Evolutionary conservation across 2,888 invertebrate species (phyloP).

Genomic region (Stenodera caucasica): DNA sequence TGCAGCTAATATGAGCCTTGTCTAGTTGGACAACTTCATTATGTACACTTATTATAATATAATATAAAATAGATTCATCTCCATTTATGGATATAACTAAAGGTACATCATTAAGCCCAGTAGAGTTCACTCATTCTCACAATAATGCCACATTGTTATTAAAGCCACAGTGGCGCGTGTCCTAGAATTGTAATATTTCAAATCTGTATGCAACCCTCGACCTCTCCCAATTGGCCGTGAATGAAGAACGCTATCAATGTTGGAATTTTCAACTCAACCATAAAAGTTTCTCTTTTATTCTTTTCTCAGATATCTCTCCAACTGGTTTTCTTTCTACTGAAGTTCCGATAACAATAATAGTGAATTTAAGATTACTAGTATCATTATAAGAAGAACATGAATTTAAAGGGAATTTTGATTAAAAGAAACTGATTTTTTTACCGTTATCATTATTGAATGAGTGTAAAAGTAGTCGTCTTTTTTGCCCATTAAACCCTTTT

Average conservation of each 20-base stretch:
- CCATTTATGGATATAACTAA: constrained; percentile 20
- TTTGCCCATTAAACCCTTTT: too few species aligned
- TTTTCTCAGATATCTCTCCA: constrained; percentile 12
- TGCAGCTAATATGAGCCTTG: constrained; percentile 3
- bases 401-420: too few species aligned
- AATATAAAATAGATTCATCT: constrained; percentile 1
- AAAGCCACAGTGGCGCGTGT: constrained; percentile 41
- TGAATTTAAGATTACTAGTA: background rate
- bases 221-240: constrained; percentile 45
- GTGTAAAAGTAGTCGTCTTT: too few species aligned
- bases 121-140: background rate
- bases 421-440: too few species aligned
- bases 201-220: constrained; percentile 48
- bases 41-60: background rate
- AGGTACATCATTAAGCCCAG: constrained; percentile 35
- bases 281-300: constrained; percentile 33
- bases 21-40: background rate
- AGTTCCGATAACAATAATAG: background rate
- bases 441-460: background rate
- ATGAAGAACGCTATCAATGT: constrained; percentile 44
- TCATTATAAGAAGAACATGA: background rate
- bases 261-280: constrained; percentile 33
- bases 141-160: constrained; percentile 39
- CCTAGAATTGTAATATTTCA: constrained; percentile 46
- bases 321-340: constrained; percentile 13